Evolutionary conservation across 2,888 invertebrate genomes (phyloP).

Genomic region (Polydrusus tereticollis): DNA sequence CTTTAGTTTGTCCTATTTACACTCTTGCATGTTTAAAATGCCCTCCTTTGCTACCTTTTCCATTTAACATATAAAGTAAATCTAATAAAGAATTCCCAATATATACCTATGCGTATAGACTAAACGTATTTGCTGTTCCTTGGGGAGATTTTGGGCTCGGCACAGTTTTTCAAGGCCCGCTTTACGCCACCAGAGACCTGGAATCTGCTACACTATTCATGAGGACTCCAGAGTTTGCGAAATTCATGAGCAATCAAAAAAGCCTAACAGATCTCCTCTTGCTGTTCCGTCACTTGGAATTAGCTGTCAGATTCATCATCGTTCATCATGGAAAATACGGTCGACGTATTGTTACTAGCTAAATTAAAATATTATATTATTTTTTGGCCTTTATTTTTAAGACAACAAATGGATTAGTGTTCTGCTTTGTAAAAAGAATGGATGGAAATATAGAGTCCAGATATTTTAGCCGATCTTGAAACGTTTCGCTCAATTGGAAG

Average conservation of each 20-base stretch:
- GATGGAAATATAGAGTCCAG: too few relatives aligned
- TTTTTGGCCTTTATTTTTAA: too few relatives aligned
- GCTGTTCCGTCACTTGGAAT: slow-evolving; percentile 21
- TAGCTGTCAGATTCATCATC: slow-evolving; percentile 36
- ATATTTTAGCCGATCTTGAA: too few relatives aligned
- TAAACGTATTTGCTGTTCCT: slow-evolving; percentile 30
- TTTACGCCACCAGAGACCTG: slow-evolving; percentile 18
- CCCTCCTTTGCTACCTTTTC: neutral
- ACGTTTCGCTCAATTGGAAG: too few relatives aligned
- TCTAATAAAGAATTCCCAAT: slow-evolving; percentile 31
- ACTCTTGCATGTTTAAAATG: neutral
- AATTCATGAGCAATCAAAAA: slow-evolving; percentile 40
- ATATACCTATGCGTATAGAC: slow-evolving; percentile 26
- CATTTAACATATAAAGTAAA: slow-evolving; percentile 21
- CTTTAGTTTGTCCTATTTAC: neutral
- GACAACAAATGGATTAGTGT: slow-evolving; percentile 36
- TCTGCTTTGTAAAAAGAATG: too few relatives aligned
- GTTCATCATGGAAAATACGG: slow-evolving; percentile 17
- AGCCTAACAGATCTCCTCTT: slow-evolving; percentile 23
- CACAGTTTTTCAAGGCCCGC: slow-evolving; percentile 21
- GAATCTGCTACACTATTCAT: slow-evolving; percentile 36
- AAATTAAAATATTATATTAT: slow-evolving; percentile 5
- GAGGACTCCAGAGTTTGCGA: slow-evolving; percentile 27
- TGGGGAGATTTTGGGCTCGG: slow-evolving; percentile 23
- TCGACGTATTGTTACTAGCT: neutral